phyloP scores from a whole-genome alignment of 2,113 vertebrate species.

The Proteles cristata region DNA sequence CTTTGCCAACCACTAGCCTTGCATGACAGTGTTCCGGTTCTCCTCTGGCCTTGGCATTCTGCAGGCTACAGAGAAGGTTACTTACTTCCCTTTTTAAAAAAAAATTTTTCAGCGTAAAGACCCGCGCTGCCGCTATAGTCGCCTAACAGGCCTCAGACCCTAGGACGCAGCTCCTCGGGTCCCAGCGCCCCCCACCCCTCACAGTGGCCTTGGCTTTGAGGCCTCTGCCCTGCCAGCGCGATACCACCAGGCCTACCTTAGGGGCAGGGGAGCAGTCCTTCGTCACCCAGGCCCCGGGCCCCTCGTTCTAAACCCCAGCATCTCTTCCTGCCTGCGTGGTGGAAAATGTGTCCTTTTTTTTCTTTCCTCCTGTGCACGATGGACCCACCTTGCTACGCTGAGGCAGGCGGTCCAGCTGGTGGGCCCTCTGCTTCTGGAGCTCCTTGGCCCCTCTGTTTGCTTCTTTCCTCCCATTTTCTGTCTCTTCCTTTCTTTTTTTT shows the following conservation, averaged over 20 bases:
- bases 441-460: neutral
- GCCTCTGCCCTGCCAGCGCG: neutral
- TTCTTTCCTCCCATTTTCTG: neutral
- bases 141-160: neutral
- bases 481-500: too few species aligned
- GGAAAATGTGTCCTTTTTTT: neutral
- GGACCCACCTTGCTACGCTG: neutral
- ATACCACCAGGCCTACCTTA: neutral
- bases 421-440: too few species aligned
- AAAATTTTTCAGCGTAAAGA: neutral
- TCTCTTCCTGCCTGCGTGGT: neutral
- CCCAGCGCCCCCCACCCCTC: neutral
- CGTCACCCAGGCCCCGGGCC: neutral
- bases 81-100: slow-evolving; percentile 64
- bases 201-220: neutral
- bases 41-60: slow-evolving; percentile 4
- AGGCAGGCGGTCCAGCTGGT: neutral
- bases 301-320: neutral
- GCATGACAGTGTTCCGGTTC: slow-evolving; percentile 3
- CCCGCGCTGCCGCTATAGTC: neutral
- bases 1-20: neutral
- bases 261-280: neutral
- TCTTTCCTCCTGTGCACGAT: neutral
- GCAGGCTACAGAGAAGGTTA: slow-evolving; percentile 59
- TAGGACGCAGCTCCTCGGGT: neutral